A percentile compares a stretch with the other conserved stretches of the same genome.
Evolutionary conservation across 2,797 vertebrate genomes (phyloP).

Genomic region (Myotis planiceps): DNA sequence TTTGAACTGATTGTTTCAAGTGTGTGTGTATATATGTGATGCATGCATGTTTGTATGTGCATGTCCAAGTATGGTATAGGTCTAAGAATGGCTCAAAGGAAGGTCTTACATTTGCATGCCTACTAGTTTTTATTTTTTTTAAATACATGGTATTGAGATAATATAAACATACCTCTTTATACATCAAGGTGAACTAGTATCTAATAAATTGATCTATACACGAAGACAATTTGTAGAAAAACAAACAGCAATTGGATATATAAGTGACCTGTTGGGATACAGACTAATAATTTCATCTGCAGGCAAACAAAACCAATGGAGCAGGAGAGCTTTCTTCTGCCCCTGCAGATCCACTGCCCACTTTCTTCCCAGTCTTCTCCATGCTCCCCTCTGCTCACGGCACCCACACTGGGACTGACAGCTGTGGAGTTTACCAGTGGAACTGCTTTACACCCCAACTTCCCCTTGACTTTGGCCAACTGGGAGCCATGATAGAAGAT

Average conservation of each 20-base stretch:
- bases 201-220: not conserved
- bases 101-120: not conserved
- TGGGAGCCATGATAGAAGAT: not conserved
- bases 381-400: fast-evolving
- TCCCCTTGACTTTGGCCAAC: not conserved
- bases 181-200: not conserved
- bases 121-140: not conserved
- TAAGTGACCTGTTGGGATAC: not conserved
- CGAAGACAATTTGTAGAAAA: not conserved
- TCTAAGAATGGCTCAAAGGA: not conserved
- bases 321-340: not conserved
- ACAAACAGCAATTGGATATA: not conserved
- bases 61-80: not conserved
- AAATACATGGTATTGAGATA: not conserved
- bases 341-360: not conserved
- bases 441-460: not conserved
- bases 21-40: not conserved
- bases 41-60: not conserved
- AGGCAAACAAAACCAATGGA: not conserved
- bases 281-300: not conserved
- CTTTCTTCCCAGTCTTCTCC: not conserved
- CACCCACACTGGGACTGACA: not conserved
- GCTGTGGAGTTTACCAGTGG: fast-evolving
- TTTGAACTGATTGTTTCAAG: not conserved
- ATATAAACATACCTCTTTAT: not conserved